Evolutionary conservation across 2,888 invertebrate species (phyloP).

Genomic region (Cephus rjabovi): DNA sequence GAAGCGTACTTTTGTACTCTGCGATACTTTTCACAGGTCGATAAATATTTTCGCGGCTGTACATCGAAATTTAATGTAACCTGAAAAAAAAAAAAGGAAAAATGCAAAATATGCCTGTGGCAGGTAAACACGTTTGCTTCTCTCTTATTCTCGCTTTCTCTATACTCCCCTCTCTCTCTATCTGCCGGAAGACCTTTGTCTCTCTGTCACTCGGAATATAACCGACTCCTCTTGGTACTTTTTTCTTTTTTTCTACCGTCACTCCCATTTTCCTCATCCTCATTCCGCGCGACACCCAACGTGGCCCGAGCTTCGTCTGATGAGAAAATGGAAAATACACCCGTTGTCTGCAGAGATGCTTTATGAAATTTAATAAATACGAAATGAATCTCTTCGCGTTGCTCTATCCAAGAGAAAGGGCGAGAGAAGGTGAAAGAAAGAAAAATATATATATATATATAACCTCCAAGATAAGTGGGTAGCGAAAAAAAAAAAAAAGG

Average conservation of each 20-base stretch:
- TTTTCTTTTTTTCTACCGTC: not conserved
- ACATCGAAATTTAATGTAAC: not conserved
- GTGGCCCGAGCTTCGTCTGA: not conserved
- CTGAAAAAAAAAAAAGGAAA: constrained; percentile 9
- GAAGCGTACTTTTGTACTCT: not conserved
- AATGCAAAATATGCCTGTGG: constrained; percentile 56
- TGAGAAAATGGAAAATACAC: constrained; percentile 62
- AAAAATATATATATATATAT: not conserved
- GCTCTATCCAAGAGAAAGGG: not conserved
- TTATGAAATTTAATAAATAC: constrained; percentile 64
- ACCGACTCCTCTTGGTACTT: not conserved
- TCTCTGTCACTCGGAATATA: not conserved
- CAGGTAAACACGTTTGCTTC: constrained; percentile 41
- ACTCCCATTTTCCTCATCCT: not conserved
- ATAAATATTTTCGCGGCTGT: not conserved
- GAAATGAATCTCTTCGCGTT: constrained; percentile 55
- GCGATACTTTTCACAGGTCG: not conserved
- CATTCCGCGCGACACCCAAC: constrained; percentile 29
- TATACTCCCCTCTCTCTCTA: no score
- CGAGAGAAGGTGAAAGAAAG: not conserved
- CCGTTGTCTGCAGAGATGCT: constrained; percentile 48
- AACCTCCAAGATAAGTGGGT: not conserved
- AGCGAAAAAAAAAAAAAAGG: not conserved
- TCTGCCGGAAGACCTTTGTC: not conserved
- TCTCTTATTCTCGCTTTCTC: not conserved